Evolutionary conservation across 2,797 vertebrate genomes (phyloP).

Genomic region (Harpagifer antarcticus): DNA sequence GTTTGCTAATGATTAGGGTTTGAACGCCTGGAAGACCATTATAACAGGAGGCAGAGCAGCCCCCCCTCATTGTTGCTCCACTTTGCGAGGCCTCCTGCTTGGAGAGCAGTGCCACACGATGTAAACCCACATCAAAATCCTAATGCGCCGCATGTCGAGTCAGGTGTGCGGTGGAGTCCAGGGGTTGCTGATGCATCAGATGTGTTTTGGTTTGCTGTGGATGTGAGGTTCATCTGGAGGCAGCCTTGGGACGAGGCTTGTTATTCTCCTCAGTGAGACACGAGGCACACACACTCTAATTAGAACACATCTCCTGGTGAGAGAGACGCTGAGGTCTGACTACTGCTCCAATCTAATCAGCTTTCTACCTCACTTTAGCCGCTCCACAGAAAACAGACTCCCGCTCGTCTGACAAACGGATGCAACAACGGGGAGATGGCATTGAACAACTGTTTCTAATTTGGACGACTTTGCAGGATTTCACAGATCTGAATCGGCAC

Average conservation of each 20-base stretch:
- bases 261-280: conserved; percentile 74
- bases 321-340: conserved; percentile 69
- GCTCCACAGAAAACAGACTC: conserved; percentile 54
- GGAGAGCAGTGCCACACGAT: conserved; percentile 12
- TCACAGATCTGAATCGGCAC: conserved; percentile 53
- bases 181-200: conserved; percentile 61
- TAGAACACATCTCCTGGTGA: conserved; percentile 80
- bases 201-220: conserved; percentile 54
- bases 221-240: conserved; percentile 62
- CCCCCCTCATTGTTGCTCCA: conserved; percentile 17
- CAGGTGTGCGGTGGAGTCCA: conserved; percentile 58
- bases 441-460: conserved; percentile 63
- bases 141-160: conserved; percentile 47
- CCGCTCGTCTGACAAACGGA: conserved; percentile 64
- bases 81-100: conserved; percentile 15
- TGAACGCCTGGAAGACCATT: background rate
- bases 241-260: conserved; percentile 70
- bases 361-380: conserved; percentile 62
- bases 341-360: conserved; percentile 71
- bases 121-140: conserved; percentile 37
- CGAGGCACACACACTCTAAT: conserved; percentile 72
- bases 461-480: conserved; percentile 55
- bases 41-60: background rate
- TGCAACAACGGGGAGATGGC: conserved; percentile 62
- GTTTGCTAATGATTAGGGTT: background rate